phyloP scores from a whole-genome alignment of 2,888 invertebrate species.

The Philonicus albiceps region DNA sequence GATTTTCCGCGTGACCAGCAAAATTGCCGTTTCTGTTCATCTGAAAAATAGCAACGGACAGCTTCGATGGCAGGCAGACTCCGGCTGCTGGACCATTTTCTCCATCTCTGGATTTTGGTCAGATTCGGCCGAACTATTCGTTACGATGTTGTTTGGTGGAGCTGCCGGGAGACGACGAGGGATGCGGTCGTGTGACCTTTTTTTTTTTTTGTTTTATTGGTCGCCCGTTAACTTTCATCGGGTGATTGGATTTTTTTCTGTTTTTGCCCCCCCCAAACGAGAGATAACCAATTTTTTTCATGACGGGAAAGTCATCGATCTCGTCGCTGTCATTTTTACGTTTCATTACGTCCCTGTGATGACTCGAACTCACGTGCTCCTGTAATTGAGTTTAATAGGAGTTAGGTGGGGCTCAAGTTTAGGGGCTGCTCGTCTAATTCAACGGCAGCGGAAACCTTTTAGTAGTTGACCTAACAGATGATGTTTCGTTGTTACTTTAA shows the following conservation, averaged over 20 bases:
- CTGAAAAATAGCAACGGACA: slow-evolving; percentile 7
- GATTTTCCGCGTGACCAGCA: slow-evolving; percentile 11
- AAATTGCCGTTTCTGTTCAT: slow-evolving; percentile 7
- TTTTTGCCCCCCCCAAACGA: neutral
- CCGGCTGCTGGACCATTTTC: neutral
- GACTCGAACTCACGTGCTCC: neutral
- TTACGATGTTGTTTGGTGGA: neutral
- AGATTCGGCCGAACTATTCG: neutral
- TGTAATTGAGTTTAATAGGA: neutral
- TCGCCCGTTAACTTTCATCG: slow-evolving; percentile 22
- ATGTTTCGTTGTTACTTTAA: neutral
- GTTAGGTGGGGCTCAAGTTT: neutral
- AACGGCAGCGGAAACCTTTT: neutral
- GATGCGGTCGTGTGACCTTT: neutral
- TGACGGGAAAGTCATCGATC: slow-evolving; percentile 59
- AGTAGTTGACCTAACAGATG: neutral
- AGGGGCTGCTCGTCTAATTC: neutral
- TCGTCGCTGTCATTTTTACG: slow-evolving; percentile 63
- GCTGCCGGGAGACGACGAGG: neutral
- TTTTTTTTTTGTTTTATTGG: too few relatives aligned
- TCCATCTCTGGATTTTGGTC: neutral
- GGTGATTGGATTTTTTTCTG: slow-evolving; percentile 13
- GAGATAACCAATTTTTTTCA: slow-evolving; percentile 18
- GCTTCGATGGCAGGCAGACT: neutral
- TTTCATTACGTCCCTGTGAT: slow-evolving; percentile 55